A percentile compares a stretch with the other conserved stretches of the same genome.
Conservation (phyloP, 2,888 invertebrate genomes). For the Strigamia transsilvanica region DNA sequence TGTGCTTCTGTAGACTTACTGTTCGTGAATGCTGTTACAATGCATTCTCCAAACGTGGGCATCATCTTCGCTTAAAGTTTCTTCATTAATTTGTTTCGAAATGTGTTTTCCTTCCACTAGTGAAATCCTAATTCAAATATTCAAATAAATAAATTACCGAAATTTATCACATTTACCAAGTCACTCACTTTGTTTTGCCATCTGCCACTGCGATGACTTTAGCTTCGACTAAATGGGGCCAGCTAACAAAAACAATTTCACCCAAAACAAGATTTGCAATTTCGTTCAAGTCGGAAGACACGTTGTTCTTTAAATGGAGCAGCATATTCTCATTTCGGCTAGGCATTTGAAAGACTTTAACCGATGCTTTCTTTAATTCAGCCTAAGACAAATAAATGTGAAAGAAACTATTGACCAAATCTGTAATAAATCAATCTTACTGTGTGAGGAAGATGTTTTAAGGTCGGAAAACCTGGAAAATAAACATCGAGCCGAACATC, state of each 20-base stretch:
- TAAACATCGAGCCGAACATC: constrained; percentile 75
- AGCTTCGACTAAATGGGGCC: constrained; percentile 93
- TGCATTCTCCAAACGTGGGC: constrained; percentile 46
- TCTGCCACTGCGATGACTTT: constrained; percentile 73
- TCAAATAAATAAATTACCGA: not conserved
- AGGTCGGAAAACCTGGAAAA: constrained; percentile 91
- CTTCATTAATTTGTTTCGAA: not conserved
- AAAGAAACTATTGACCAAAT: not conserved
- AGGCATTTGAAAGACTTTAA: constrained; percentile 87
- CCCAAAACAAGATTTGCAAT: constrained; percentile 75
- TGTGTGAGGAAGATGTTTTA: constrained; percentile 81
- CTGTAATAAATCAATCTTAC: constrained; percentile 66
- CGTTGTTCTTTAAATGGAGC: constrained; percentile 63
- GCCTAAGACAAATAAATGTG: constrained; percentile 31
- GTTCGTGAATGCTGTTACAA: constrained; percentile 53
- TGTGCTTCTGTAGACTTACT: not conserved
- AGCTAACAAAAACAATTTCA: constrained; percentile 80
- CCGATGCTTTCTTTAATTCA: constrained; percentile 72
- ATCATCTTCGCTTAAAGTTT: constrained; percentile 44
- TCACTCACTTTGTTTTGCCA: constrained; percentile 62
- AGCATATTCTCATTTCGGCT: constrained; percentile 86
- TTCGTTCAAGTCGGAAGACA: constrained; percentile 61
- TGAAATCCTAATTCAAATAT: not conserved
- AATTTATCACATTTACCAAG: not conserved
- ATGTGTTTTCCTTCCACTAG: not conserved